Percentiles rank a stretch among this genome's conserved stretches.
Evolutionary conservation across 2,888 invertebrate genomes (phyloP).

Genomic region (Callyntrura sp.): DNA sequence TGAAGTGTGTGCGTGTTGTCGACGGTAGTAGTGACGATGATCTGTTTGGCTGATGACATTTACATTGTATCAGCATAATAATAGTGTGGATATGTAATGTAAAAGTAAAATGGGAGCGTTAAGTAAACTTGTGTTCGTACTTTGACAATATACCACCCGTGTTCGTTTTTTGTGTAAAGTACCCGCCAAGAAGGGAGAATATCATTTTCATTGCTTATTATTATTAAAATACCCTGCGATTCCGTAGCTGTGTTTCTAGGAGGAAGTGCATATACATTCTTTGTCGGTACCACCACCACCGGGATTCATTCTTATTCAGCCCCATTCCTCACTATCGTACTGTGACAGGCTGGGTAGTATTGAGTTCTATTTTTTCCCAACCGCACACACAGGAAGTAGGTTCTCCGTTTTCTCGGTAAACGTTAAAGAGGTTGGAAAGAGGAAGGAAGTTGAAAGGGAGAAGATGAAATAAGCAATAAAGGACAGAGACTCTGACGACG

Average conservation of each 20-base stretch:
- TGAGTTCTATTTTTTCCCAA: neutral
- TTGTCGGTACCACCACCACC: neutral
- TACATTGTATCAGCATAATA: neutral
- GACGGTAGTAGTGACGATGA: neutral
- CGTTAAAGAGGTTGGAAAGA: neutral
- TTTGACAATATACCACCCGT: neutral
- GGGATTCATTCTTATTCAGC: conserved; percentile 26
- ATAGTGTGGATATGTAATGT: neutral
- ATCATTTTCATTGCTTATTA: too few species aligned
- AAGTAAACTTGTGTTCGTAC: neutral
- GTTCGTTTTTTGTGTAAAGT: neutral
- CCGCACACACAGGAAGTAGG: neutral
- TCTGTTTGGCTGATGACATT: conserved; percentile 21
- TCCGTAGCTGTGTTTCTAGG: neutral
- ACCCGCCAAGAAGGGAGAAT: too few species aligned
- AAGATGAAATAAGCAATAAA: conserved; percentile 14
- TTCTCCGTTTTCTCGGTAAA: neutral
- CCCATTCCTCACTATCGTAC: neutral
- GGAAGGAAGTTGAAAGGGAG: neutral
- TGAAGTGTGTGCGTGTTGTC: neutral
- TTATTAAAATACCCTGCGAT: neutral
- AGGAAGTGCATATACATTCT: neutral
- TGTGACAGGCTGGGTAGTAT: neutral
- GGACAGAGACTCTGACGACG: neutral
- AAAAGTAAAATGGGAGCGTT: neutral